Conservation (phyloP, 2,113 vertebrate genomes). For the Engystomops pustulosus region DNA sequence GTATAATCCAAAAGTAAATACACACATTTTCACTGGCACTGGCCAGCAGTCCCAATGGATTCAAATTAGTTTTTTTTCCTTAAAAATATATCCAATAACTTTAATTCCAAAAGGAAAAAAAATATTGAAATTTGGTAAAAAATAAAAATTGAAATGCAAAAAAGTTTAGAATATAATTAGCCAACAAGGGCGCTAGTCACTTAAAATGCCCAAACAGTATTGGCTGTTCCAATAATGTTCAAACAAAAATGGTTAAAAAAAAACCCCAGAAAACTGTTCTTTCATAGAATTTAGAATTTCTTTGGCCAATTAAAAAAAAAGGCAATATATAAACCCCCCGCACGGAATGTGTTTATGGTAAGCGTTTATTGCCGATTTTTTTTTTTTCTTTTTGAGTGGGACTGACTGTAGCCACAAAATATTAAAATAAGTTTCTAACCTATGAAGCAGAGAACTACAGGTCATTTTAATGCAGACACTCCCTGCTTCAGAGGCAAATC, state of each 20-base stretch:
- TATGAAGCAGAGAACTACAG: conserved; percentile 99
- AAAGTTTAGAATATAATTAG: conserved; percentile 66
- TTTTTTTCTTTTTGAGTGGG: conserved; percentile 77
- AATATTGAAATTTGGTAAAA: conserved; percentile 76
- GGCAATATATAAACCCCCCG: conserved; percentile 72
- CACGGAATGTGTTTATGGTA: conserved; percentile 71
- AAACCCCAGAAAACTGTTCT: no score
- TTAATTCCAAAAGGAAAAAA: conserved; percentile 68
- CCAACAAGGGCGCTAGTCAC: conserved; percentile 65
- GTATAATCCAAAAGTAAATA: conserved; percentile 94
- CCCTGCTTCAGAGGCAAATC: conserved; percentile 99
- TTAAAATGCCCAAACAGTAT: conserved; percentile 70
- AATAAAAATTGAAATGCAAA: conserved; percentile 65
- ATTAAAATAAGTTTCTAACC: conserved; percentile 99
- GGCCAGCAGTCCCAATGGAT: conserved; percentile 93
- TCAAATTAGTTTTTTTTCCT: conserved; percentile 66
- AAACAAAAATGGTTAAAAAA: conserved; percentile 25
- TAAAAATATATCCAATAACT: conserved; percentile 24
- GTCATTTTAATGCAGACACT: conserved; percentile 99
- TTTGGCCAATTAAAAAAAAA: conserved; percentile 58
- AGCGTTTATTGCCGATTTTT: conserved; percentile 81
- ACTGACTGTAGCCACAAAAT: conserved; percentile 99
- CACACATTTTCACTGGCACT: conserved; percentile 76
- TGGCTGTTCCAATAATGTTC: conserved; percentile 60
- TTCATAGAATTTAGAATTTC: conserved; percentile 70